phyloP scores from a whole-genome alignment of 2,888 invertebrate species.

The Sipunculus nudus region DNA sequence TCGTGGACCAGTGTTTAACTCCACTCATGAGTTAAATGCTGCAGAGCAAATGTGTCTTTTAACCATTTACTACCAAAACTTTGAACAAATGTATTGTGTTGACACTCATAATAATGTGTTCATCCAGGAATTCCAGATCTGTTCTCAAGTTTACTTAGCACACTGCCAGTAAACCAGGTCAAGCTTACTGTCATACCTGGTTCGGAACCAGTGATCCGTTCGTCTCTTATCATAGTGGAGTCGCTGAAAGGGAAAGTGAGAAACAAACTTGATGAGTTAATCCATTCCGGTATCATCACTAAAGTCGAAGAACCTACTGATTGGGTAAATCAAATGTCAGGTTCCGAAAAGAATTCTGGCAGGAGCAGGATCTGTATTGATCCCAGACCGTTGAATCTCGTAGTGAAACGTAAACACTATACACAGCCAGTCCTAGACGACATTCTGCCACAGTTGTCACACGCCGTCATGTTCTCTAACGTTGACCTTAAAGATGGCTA shows the following conservation, averaged over 20 bases:
- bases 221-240: constrained; percentile 4
- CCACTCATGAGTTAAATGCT: neutral
- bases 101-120: neutral
- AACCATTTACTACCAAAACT: constrained; percentile 15
- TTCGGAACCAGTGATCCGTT: neutral
- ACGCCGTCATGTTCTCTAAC: constrained; percentile 9
- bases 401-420: constrained; percentile 13
- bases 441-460: constrained; percentile 12
- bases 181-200: neutral
- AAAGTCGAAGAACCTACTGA: constrained; percentile 11
- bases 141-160: constrained; percentile 10
- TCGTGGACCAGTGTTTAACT: constrained; percentile 2
- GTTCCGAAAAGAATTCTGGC: constrained; percentile 1
- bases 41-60: constrained; percentile 15
- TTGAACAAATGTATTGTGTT: constrained; percentile 7
- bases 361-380: constrained; percentile 18
- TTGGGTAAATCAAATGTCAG: constrained; percentile 13
- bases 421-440: constrained; percentile 16
- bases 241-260: constrained; percentile 1
- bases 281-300: neutral
- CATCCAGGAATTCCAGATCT: neutral
- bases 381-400: constrained; percentile 13
- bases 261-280: neutral
- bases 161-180: constrained; percentile 4
- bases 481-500: constrained; percentile 21